These are phyloP conservation scores for Plagodis pulveraria DNA, from an alignment of 2,888 invertebrate genomes.

Conservation along the genomic window DNA sequence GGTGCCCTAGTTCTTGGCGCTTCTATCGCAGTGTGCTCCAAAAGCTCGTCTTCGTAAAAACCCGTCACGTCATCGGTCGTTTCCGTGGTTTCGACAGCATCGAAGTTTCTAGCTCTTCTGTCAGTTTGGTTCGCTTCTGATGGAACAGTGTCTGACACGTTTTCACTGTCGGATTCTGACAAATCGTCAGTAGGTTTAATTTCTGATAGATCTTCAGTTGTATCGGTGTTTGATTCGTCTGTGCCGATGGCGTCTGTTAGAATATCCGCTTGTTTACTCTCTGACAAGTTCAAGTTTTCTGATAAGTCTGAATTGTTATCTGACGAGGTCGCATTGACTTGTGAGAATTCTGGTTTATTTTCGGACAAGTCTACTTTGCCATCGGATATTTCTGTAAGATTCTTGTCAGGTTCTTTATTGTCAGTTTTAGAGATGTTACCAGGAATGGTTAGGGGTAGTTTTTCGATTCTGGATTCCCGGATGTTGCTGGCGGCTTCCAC, in stretches of 20 bases:
- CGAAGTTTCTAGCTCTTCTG: constrained; percentile 29
- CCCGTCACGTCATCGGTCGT: constrained; percentile 44
- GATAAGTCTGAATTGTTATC: constrained; percentile 10
- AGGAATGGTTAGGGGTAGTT: constrained; percentile 52
- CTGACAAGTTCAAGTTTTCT: constrained; percentile 11
- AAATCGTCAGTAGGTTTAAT: constrained; percentile 22
- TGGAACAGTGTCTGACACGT: constrained; percentile 26
- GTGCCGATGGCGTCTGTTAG: constrained; percentile 4
- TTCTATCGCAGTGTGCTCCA: constrained; percentile 39
- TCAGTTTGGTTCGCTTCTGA: constrained; percentile 30
- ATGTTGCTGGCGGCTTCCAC: constrained; percentile 18
- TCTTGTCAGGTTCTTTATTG: constrained; percentile 15
- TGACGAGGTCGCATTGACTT: constrained; percentile 12
- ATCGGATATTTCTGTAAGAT: background rate
- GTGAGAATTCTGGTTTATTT: constrained; percentile 7
- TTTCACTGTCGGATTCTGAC: constrained; percentile 26
- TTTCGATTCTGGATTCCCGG: constrained; percentile 56
- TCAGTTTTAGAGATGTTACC: constrained; percentile 28
- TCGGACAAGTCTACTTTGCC: background rate
- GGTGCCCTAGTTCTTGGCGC: constrained; percentile 38
- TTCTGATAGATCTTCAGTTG: constrained; percentile 9
- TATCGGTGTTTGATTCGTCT: constrained; percentile 3
- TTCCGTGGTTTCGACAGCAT: constrained; percentile 42
- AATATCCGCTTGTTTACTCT: constrained; percentile 12
- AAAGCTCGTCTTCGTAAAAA: constrained; percentile 37